Percentiles rank a stretch among this genome's conserved stretches.
phyloP scores from a whole-genome alignment of 2,888 invertebrate genomes.

The Furcula furcula region DNA sequence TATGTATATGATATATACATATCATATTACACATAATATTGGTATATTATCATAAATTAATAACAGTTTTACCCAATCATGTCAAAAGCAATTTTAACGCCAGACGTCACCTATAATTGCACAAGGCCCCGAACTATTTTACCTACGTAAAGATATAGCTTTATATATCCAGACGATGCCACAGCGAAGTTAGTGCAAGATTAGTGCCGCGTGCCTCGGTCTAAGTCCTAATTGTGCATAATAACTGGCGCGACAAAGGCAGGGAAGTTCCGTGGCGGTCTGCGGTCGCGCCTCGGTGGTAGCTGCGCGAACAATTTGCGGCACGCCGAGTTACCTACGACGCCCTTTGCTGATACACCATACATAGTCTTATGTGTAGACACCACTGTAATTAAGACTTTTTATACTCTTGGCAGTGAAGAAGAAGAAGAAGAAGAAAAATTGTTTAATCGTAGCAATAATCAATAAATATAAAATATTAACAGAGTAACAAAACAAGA shows the following conservation, averaged over 20 bases:
- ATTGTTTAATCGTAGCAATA: too few relatives aligned
- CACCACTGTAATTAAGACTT: neutral
- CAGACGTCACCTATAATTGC: conserved; percentile 11
- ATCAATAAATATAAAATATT: too few relatives aligned
- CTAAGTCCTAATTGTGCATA: conserved; percentile 71
- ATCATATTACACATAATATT: too few relatives aligned
- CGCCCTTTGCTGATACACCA: conserved; percentile 40
- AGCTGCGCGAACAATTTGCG: conserved; percentile 66
- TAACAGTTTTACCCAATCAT: too few relatives aligned
- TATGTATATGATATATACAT: too few relatives aligned
- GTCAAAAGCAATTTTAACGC: neutral
- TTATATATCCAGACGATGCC: conserved; percentile 32
- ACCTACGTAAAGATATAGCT: too few relatives aligned
- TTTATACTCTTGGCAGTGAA: too few relatives aligned
- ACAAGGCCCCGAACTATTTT: conserved; percentile 46
- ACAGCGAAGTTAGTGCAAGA: conserved; percentile 57
- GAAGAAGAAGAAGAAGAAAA: too few relatives aligned
- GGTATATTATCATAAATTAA: too few relatives aligned
- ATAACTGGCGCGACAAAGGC: conserved; percentile 64
- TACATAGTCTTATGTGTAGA: conserved; percentile 13
- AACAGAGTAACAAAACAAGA: too few relatives aligned
- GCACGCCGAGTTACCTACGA: conserved; percentile 52
- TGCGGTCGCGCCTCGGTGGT: conserved; percentile 53
- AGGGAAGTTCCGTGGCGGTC: conserved; percentile 46
- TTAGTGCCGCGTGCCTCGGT: conserved; percentile 60